These are phyloP conservation scores for Leucophenga maculata DNA, from an alignment of 2,888 invertebrate genomes.

Conservation along the genomic window DNA sequence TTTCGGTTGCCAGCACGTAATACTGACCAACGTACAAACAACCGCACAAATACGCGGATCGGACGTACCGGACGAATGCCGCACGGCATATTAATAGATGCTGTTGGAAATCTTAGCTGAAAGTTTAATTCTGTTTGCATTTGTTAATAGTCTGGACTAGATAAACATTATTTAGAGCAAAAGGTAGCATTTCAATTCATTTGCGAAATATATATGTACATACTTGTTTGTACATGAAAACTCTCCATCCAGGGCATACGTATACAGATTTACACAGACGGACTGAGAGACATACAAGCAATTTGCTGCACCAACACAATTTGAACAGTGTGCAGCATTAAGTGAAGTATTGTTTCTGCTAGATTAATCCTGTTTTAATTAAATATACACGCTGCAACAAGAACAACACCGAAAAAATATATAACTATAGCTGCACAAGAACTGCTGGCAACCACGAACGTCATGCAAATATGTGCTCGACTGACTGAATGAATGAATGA, in stretches of 20 bases:
- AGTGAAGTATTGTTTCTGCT: slow-evolving; percentile 67
- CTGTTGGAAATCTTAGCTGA: slow-evolving; percentile 8
- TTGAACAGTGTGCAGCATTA: slow-evolving; percentile 51
- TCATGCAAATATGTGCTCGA: slow-evolving; percentile 56
- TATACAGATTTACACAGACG: too few relatives aligned
- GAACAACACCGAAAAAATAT: slow-evolving; percentile 49
- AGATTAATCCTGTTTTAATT: slow-evolving; percentile 66
- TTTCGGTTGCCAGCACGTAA: too few relatives aligned
- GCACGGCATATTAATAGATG: background rate
- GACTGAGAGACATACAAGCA: too few relatives aligned
- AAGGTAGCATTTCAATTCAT: too few relatives aligned
- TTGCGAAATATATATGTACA: too few relatives aligned
- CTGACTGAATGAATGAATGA: slow-evolving; percentile 43
- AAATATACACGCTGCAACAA: slow-evolving; percentile 66
- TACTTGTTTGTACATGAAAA: too few relatives aligned
- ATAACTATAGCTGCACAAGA: slow-evolving; percentile 29
- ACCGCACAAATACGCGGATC: too few relatives aligned
- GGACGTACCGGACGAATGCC: background rate
- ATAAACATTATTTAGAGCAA: slow-evolving; percentile 66
- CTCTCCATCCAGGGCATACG: too few relatives aligned
- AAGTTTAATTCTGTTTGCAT: slow-evolving; percentile 62
- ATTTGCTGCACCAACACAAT: too few relatives aligned
- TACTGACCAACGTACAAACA: too few relatives aligned
- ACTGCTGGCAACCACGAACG: slow-evolving; percentile 57
- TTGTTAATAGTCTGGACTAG: slow-evolving; percentile 56